A percentile compares a stretch with the other conserved stretches of the same genome.
These are phyloP conservation scores for Etia nguti DNA, from an alignment of 2,113 vertebrate species.

Conservation along the genomic window DNA sequence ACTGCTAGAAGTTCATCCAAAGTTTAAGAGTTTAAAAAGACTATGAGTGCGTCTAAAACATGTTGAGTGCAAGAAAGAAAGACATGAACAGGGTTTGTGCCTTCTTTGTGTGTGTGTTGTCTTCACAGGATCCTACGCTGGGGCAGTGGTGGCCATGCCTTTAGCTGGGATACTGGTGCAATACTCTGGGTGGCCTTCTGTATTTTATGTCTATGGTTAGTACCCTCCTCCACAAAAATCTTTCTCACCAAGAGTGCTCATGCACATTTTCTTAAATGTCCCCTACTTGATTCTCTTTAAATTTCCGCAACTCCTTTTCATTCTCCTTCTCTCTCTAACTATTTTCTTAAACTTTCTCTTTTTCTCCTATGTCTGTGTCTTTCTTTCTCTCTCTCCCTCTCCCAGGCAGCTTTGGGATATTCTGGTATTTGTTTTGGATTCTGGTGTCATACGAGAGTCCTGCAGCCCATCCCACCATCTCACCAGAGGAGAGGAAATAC, in stretches of 20 bases:
- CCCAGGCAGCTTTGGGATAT: conserved; percentile 90
- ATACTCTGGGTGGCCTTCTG: conserved; percentile 87
- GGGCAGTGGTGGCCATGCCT: conserved; percentile 91
- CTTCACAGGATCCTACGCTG: conserved; percentile 84
- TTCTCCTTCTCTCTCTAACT: neutral
- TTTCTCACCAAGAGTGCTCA: neutral
- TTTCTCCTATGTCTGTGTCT: neutral
- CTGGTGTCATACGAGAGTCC: conserved; percentile 98
- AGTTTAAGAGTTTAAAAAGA: neutral
- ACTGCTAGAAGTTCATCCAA: neutral
- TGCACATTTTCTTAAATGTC: neutral
- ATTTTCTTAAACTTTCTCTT: neutral
- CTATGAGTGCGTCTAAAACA: neutral
- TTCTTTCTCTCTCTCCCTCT: neutral
- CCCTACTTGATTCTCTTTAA: neutral
- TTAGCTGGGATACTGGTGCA: conserved; percentile 90
- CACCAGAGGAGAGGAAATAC: conserved; percentile 94
- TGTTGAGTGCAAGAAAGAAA: neutral
- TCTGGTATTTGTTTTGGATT: conserved; percentile 98
- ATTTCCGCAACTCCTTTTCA: neutral
- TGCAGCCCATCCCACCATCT: conserved; percentile 92
- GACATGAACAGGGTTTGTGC: neutral
- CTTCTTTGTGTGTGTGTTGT: conserved; percentile 7
- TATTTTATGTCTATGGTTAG: conserved; percentile 91
- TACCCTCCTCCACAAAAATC: neutral